These are phyloP conservation scores for Drosophila sulfurigaster DNA, from an alignment of 1,140 invertebrate species.

Conservation along the genomic window DNA sequence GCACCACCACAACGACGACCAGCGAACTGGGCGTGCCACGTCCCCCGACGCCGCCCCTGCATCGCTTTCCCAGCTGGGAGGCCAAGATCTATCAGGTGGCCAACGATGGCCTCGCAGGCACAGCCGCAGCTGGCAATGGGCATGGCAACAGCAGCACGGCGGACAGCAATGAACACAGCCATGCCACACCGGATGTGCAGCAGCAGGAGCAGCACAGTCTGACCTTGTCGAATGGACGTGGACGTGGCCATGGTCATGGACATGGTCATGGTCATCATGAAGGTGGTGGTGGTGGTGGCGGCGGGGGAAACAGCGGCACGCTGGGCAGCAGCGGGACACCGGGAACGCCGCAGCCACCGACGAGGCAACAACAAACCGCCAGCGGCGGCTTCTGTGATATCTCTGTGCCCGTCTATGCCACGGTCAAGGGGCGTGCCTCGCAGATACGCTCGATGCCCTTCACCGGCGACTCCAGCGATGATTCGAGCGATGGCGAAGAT, in stretches of 20 bases:
- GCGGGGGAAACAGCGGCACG: conserved; percentile 15
- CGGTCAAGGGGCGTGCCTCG: conserved; percentile 97
- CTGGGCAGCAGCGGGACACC: conserved; percentile 58
- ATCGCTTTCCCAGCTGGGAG: conserved; percentile 96
- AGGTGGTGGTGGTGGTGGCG: too few species aligned
- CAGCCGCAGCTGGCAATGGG: background rate
- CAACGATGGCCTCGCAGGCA: conserved; percentile 90
- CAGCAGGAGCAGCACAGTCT: conserved; percentile 57
- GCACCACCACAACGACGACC: conserved; percentile 84
- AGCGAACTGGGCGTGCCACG: conserved; percentile 86
- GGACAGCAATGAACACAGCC: conserved; percentile 36
- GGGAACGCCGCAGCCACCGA: conserved; percentile 80
- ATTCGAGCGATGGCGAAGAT: conserved; percentile 96
- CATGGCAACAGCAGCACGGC: conserved; percentile 42
- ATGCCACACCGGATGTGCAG: conserved; percentile 65
- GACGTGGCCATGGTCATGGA: conserved; percentile 34
- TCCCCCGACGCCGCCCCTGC: conserved; percentile 95
- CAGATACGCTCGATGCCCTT: conserved; percentile 98
- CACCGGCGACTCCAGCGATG: conserved; percentile 97
- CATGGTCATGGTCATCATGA: conserved; percentile 5
- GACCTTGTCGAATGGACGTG: conserved; percentile 54
- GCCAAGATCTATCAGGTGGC: conserved; percentile 97
- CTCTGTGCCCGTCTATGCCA: conserved; percentile 97
- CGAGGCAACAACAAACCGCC: conserved; percentile 85
- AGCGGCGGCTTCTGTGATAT: conserved; percentile 92